Evolutionary conservation across 1,140 invertebrate species (phyloP), one percentile per base, ranked within the genome.

Genomic region (Drosophila pseudoobscura): DNA sequence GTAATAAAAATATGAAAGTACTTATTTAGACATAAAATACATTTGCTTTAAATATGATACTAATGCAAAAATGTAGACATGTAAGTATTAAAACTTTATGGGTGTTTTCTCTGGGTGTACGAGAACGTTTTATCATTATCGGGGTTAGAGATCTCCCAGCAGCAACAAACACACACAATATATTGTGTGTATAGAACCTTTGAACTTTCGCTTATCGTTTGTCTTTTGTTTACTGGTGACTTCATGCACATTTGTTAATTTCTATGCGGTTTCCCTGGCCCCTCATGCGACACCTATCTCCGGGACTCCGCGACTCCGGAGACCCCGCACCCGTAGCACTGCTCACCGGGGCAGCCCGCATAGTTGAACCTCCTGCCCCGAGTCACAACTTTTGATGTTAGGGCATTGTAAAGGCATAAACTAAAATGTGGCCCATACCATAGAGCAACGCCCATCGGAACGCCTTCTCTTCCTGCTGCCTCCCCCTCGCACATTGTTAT

Each of bases 401-500:
- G 9, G 44, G 54, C 35, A 39, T 39, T 39, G 11, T 13, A 11
- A 39, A 39, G 57, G 26, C 56, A 57, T 68, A 68, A 75, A 60
- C 54, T 57, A 75, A 46, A 75, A 41, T n/a, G 15, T 24, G 26
- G 46, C 64, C 51, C 79, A 51, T 59, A 63, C 63, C 59, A 56
- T 60, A 62, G 53, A 50, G 52, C 51, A 39, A 45, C 45, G 44
- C 65, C 22, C 57, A 62, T 51, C 47, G 52, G 51, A 39, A 45
- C 45, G 44, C 65, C 22, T 31, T 24, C 31, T 50, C 60, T 49
- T 49, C 39, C 52, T 52, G 54, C 47, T 41, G 45, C 11, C 31
- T 29, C 39, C 39, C 60, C 54, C 55, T 43, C 63, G 54, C 73
- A 68, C 74, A 68, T 64, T 63, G 82, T 87, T 74, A 77, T 87